Evolutionary conservation across 2,888 invertebrate species (phyloP), one percentile per base, ranked within the genome.

Genomic region (Scotopteryx bipunctaria): DNA sequence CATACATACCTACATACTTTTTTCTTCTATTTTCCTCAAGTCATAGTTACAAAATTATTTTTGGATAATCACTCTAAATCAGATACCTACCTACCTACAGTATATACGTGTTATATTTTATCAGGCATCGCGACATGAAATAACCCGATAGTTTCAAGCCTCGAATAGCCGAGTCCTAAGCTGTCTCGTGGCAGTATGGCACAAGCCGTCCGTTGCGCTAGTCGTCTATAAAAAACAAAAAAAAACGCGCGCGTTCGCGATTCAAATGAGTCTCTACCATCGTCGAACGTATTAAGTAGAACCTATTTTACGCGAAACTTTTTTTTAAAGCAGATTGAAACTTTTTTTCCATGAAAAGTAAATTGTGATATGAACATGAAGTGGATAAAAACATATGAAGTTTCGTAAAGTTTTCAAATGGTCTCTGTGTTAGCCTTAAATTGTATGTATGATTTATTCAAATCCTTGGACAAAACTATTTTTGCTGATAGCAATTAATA

Each of bases 381-480:
- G 55, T 59, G 57, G 49, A 45, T 57, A 60, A 66, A 67, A 73
- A 76, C 57, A 66, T 65, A 62, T 62, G 69, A 72, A 76, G 74
- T 80, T 79, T 64, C 66, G 63, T 76, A 73, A 66, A 48, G 59
- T 74, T 79, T 77, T 83, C 83, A 80, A 85, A 86, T 79, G 86
- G 81, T 83, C 82, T 79, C 68, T 78, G 86, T 81, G 84, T 66
- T 76, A 75, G 76, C 72, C 78, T 80, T 72, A 84, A 83, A 71
- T 83, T 90, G 83, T 86, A 90, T 90, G 89, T 88, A 90, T 90
- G 89, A 89, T 88, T 90, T 89, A 89, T 90, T 86, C 83, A 89
- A 88, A 76, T 83, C 79, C 78, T 83, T 83, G 89, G 89, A 87
- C 76, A 82, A 82, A 81, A 76, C 76, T 87, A 82, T 74, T 85